Evolutionary conservation across 2,797 vertebrate genomes (phyloP), one percentile per base, ranked within the genome.

Genomic region (Mus caroli): DNA sequence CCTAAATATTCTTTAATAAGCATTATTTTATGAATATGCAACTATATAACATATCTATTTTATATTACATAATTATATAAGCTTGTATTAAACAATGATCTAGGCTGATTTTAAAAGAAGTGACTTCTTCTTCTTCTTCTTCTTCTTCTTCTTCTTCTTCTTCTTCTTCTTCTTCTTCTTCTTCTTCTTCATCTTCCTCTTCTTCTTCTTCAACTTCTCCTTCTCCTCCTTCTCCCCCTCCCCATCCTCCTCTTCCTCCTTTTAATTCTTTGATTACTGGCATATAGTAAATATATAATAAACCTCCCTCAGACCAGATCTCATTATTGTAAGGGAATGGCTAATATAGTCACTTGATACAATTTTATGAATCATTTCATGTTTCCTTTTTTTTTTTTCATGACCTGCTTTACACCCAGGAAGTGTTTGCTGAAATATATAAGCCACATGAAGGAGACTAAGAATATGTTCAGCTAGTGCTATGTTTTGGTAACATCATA

Each of bases 301-400:
- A 83, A 50, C 7, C 50, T 73, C 84, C 73, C 46, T 43, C 28
- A 91, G 4, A 37, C 14, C 46, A 34, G 5, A 64, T 77, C 14
- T 24, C 56, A 37, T 67, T 71, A 89, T 96, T 62, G 82, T 8
- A 3, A 40, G 3, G n/a, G 2, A 60, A 60, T 10, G 60, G 15
- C 5, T 79, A 83, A 54, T 80, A 54, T 37, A 75, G 14, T 34
- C 37, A 79, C 22, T 71, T 79, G 40, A 91, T 50, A 92, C 24
- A 60, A 92, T 84, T 91, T 46, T 94, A 34, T 80, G n/a, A 79
- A 77, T 94, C 15, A 73, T 50, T 73, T 20, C 3, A n/a, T 46
- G 50, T 60, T 37, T 13, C 60, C 17, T 8, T 28, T 28, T 79
- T 88, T 86, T 8, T 28, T 28, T 79, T 88, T 86, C 52, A 37